Evolutionary conservation across 37 sponge, comb jelly and placozoan species (phyloP).

Genomic region (Mnemiopsis leidyi): DNA sequence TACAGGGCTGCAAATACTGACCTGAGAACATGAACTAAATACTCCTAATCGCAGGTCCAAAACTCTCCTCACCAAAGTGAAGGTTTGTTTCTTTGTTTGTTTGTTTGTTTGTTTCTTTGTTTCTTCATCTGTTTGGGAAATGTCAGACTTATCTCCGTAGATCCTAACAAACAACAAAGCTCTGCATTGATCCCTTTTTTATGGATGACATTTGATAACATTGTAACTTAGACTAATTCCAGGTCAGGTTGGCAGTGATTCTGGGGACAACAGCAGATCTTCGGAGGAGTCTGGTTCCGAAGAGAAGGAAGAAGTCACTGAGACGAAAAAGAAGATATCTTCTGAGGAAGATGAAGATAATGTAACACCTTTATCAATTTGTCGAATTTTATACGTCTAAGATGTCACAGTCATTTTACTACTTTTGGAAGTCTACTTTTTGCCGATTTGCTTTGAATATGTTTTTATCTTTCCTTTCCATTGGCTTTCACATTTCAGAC

Average conservation of each 20-base stretch:
- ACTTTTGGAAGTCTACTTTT: no score
- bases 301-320: neutral
- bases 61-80: neutral
- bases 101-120: neutral
- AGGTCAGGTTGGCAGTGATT: no score
- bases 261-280: neutral
- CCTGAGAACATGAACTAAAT: neutral
- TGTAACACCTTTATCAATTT: no score
- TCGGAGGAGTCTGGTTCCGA: neutral
- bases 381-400: no score
- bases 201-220: neutral
- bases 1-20: conserved; percentile 19
- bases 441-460: no score
- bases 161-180: neutral
- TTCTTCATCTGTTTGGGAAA: neutral
- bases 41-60: conserved; percentile 23
- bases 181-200: neutral
- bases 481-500: no score
- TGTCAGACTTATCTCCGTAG: neutral
- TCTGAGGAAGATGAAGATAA: neutral
- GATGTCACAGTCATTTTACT: no score
- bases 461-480: no score
- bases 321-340: neutral
- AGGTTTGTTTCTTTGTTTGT: neutral
- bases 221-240: neutral